A percentile compares a stretch with the other conserved stretches of the same genome.
phyloP scores from a whole-genome alignment of 2,888 invertebrate genomes.

The Nomada flava region DNA sequence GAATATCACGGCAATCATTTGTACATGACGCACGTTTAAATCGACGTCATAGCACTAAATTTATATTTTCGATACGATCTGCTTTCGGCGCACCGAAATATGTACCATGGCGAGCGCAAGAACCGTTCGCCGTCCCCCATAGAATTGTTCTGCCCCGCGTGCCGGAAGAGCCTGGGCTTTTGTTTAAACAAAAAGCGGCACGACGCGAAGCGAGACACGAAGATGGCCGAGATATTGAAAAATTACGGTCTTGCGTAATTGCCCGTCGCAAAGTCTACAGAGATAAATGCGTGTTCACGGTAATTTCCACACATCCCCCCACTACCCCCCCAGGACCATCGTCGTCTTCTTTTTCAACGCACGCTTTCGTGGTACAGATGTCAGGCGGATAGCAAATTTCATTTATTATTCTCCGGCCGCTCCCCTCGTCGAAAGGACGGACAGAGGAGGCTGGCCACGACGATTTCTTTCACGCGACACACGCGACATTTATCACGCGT shows the following conservation, averaged over 20 bases:
- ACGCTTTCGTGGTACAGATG: slow-evolving; percentile 56
- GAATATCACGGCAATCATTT: slow-evolving; percentile 12
- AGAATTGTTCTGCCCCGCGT: not conserved
- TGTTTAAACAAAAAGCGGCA: slow-evolving; percentile 29
- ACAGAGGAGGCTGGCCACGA: slow-evolving; percentile 44
- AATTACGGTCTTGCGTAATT: slow-evolving; percentile 65
- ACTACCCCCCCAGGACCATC: slow-evolving; percentile 13
- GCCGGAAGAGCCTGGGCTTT: slow-evolving; percentile 2
- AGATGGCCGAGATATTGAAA: slow-evolving; percentile 64
- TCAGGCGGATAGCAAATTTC: slow-evolving; percentile 71
- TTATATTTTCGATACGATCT: slow-evolving; percentile 21
- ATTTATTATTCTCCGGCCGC: slow-evolving; percentile 66
- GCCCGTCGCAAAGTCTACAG: slow-evolving; percentile 47
- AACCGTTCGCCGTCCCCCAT: not conserved
- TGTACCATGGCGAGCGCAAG: not conserved
- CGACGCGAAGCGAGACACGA: slow-evolving; percentile 34
- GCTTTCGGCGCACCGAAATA: not conserved
- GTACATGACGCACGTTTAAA: slow-evolving; percentile 4
- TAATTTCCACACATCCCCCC: slow-evolving; percentile 48
- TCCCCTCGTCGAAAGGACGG: slow-evolving; percentile 27
- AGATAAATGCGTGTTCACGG: slow-evolving; percentile 59
- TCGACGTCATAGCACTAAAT: slow-evolving; percentile 32
- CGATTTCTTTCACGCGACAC: slow-evolving; percentile 69
- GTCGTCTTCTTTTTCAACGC: slow-evolving; percentile 39
- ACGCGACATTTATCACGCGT: slow-evolving; percentile 74